phyloP scores from a whole-genome alignment of 2,888 invertebrate species.

The Drosophila pseudotalamancana region DNA sequence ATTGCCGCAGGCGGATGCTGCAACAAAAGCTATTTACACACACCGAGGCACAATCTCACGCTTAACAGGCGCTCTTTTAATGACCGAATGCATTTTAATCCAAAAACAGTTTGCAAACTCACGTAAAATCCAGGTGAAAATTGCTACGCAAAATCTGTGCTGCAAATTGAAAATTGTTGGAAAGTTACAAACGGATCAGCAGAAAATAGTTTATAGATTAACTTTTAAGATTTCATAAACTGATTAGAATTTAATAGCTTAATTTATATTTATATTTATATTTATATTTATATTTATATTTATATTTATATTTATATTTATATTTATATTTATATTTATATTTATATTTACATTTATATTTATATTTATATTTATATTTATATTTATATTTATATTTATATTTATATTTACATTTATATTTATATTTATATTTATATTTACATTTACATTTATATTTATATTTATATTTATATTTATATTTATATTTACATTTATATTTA shows the following conservation, averaged over 20 bases:
- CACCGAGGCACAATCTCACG: conserved; percentile 63
- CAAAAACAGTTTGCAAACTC: conserved; percentile 72
- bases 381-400: no score
- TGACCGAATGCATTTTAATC: conserved; percentile 81
- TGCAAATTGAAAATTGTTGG: conserved; percentile 21
- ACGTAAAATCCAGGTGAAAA: conserved; percentile 66
- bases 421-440: no score
- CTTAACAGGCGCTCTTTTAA: conserved; percentile 73
- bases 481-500: no score
- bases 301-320: neutral
- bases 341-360: no score
- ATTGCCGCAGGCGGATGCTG: conserved; percentile 25
- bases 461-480: no score
- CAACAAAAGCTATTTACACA: conserved; percentile 72
- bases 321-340: neutral
- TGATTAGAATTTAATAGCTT: neutral
- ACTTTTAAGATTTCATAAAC: neutral
- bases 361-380: no score
- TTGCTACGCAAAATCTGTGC: conserved; percentile 23
- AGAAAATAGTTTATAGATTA: conserved; percentile 6
- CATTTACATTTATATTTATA: no score
- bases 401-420: no score
- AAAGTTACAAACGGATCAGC: conserved; percentile 1
- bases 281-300: no score
- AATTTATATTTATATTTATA: no score